Base-by-base conservation (phyloP, 2,888 invertebrate species). In the Campoplex capitator region DNA sequence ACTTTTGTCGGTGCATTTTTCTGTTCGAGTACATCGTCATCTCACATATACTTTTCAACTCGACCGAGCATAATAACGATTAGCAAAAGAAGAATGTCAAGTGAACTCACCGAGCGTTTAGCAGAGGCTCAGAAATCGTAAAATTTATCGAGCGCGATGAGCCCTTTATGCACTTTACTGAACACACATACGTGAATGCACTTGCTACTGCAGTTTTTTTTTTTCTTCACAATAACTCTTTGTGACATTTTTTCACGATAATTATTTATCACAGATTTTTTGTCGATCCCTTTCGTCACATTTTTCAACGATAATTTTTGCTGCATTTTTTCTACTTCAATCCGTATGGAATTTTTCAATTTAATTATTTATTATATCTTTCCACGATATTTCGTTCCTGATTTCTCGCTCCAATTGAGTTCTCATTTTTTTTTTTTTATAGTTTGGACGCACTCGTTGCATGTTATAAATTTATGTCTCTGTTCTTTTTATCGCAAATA, bases 91-190 rank as follows among this genome's bases (percentile, higher is more conserved):
- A 51, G n/a, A 71, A 62, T 56, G 56, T 81, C 75, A 58, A 56
- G 76, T 68, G 45, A 42, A 48, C 35, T 51, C 62, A 8, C 62
- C 78, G 48, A 75, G 38, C 28, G 62, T 70, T 76, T 83, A 70
- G 45, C 74, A 70, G 70, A 51, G 84, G 58, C 76, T 74, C 67
- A 54, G 13, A 58, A 67, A 74, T 81, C 86, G 70, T 86, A 81
- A 86, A 84, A 81, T 84, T 84, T 86, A 86, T 86, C 76, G 81
- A 84, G 80, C 84, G 74, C 81, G 76, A 80, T 65, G 83, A 83
- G 75, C 58, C 78, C 67, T 79, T 62, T 13, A 65, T 48, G 78
- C 75, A 68, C 73, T 51, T 56, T 18, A 54, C 42, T 54, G 45
- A 38, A 38, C 79, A 54, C 79, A 54, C 68, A 70, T 70, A 70